Conservation (phyloP, 2,888 invertebrate genomes). For the Aspidiotus rigidus region DNA sequence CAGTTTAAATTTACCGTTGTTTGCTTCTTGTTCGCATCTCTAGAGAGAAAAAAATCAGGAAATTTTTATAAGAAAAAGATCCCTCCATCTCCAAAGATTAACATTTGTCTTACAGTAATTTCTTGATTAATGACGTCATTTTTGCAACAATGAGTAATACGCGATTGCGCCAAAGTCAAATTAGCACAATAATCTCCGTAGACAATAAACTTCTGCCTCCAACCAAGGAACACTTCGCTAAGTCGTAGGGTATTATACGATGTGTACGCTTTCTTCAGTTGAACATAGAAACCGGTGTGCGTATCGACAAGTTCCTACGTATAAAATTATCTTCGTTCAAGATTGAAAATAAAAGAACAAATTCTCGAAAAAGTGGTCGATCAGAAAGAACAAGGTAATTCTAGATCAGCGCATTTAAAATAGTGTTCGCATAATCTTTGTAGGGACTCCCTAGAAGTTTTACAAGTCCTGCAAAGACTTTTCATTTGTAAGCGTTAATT, state of each 20-base stretch:
- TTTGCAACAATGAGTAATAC: conserved; percentile 65
- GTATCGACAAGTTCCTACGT: conserved; percentile 71
- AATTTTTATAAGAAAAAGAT: background rate
- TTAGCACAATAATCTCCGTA: conserved; percentile 96
- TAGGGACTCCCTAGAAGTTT: no score
- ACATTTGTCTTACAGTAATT: conserved; percentile 52
- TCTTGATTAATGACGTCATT: conserved; percentile 57
- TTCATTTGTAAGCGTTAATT: no score
- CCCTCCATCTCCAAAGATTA: background rate
- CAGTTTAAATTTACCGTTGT: conserved; percentile 87
- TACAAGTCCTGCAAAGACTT: no score
- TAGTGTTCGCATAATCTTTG: no score
- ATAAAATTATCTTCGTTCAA: no score
- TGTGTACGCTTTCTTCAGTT: conserved; percentile 60
- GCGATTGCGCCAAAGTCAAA: conserved; percentile 76
- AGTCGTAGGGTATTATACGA: conserved; percentile 53
- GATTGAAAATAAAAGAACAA: no score
- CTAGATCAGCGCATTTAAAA: no score
- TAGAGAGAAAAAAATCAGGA: conserved; percentile 44
- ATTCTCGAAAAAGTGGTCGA: no score
- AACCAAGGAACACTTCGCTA: conserved; percentile 79
- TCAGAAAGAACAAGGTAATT: no score
- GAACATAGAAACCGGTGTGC: conserved; percentile 73
- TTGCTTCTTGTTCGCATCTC: conserved; percentile 88
- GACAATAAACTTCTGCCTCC: conserved; percentile 79